Percentiles rank a stretch among this genome's conserved stretches.
Evolutionary conservation across 2,888 invertebrate genomes (phyloP).

Genomic region (Gasteruption jaculator): DNA sequence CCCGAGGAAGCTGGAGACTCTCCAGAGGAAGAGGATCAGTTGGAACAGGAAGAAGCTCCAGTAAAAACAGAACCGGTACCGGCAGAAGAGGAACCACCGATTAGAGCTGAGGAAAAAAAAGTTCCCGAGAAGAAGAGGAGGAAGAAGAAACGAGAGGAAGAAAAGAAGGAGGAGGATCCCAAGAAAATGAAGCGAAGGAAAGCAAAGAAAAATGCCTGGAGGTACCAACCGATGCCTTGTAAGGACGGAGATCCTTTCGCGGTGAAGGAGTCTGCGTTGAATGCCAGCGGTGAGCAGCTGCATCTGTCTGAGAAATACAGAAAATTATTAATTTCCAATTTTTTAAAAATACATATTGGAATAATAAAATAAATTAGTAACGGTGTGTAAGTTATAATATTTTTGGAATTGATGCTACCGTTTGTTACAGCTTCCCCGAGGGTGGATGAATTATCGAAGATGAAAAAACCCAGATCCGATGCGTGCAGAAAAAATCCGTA

Average conservation of each 20-base stretch:
- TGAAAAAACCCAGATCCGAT: conserved; percentile 12
- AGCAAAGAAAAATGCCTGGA: conserved; percentile 30
- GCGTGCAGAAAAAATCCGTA: conserved; percentile 24
- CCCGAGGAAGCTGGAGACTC: background rate
- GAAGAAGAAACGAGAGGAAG: conserved; percentile 7
- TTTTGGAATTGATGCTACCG: too few relatives aligned
- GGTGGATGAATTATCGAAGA: conserved; percentile 23
- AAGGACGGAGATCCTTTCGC: conserved; percentile 22
- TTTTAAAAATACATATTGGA: too few relatives aligned
- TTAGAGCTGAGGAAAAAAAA: conserved; percentile 1
- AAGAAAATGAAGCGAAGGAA: conserved; percentile 17
- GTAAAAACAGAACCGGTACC: background rate
- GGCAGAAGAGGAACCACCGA: background rate
- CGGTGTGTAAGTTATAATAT: too few relatives aligned
- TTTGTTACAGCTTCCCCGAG: conserved; percentile 26
- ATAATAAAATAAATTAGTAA: too few relatives aligned
- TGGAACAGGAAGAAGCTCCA: conserved; percentile 3
- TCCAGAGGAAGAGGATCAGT: too few relatives aligned
- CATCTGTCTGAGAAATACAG: background rate
- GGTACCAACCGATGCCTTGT: conserved; percentile 28
- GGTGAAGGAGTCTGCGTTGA: conserved; percentile 26
- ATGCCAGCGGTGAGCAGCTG: conserved; percentile 26
- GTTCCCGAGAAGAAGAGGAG: conserved; percentile 6
- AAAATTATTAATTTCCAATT: conserved; percentile 5
- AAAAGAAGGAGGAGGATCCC: conserved; percentile 11